Base-by-base conservation (phyloP, 2,888 invertebrate species). In the Zaprionus obscuricornis region DNA sequence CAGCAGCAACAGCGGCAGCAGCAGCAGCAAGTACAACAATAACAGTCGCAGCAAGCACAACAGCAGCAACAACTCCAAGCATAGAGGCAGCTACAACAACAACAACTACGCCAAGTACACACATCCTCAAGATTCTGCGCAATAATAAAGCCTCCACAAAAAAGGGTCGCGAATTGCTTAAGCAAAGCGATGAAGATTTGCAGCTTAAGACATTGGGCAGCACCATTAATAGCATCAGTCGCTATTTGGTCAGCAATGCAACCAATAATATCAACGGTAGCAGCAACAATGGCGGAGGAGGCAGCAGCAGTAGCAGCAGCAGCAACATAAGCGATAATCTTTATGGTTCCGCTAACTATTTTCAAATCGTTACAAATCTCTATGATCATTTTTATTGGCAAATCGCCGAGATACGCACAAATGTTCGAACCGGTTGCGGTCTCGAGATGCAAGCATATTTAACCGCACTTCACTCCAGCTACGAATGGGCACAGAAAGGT, bases 401-500 rank as follows among this genome's bases (percentile, higher is more conserved):
- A 52, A 82, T 88, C 3, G 66, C 89, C 1, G 87, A 89, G 42
- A 87, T 90, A 4, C 74, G 87, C 27, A 87, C 68, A 6, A 92
- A 92, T 52, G 91, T 92, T n/a, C 91, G 91, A 1, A 85, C 88
- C n/a, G 90, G 89, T 0, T 94, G 94, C 75, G 91, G 91, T 4
- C 88, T 89, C 8, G 92, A 93, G 66, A 91, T 94, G 90, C 90
- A 91, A 64, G 87, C 88, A 22, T 94, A 93, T 87, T 81, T 94
- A 16, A 91, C 88, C 84, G 94, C 92, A 49, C 91, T 92, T 52
- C 91, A 83, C 87, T 93, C 91, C 71, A 95, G 91, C 79, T 91
- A 91, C 82, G 90, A 91, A 33, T 96, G 96, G 96, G 96, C 96
- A 6, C 93, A 94, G 24, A 94, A 93, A 91, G 94, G 96, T 96